phyloP scores from a whole-genome alignment of 2,113 vertebrate genomes.

The Phalacrocorax brasilianus region DNA sequence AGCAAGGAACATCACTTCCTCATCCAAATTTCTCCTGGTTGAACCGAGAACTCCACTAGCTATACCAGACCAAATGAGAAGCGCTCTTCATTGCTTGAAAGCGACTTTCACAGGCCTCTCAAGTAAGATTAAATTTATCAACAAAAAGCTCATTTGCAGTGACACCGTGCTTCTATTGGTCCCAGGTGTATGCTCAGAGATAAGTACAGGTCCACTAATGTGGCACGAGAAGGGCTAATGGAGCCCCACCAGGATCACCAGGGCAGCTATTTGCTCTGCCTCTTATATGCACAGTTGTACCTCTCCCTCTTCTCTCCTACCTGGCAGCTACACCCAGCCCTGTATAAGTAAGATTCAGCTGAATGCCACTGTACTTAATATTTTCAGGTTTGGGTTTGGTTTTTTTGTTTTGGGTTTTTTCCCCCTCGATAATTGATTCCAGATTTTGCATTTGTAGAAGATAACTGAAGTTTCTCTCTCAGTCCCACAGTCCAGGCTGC shows the following conservation, averaged over 20 bases:
- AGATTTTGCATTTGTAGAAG: background rate
- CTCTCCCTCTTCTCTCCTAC: background rate
- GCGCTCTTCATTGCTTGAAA: background rate
- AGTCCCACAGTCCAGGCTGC: background rate
- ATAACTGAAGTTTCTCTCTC: background rate
- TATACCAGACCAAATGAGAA: background rate
- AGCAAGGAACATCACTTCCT: background rate
- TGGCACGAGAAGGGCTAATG: background rate
- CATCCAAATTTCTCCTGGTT: background rate
- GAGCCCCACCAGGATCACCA: accelerated
- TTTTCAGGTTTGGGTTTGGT: background rate
- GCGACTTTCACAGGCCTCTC: background rate
- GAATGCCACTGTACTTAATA: background rate
- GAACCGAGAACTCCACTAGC: background rate
- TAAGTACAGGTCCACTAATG: accelerated
- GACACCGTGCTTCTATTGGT: background rate
- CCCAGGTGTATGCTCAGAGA: background rate
- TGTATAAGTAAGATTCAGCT: background rate
- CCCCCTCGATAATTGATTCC: background rate
- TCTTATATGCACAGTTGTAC: background rate
- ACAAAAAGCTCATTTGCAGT: background rate
- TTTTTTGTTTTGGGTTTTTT: background rate
- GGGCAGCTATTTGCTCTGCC: background rate
- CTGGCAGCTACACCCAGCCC: background rate
- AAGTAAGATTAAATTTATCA: background rate